phyloP scores from a whole-genome alignment of 2,888 invertebrate species.

The Stegana nigrithorax region DNA sequence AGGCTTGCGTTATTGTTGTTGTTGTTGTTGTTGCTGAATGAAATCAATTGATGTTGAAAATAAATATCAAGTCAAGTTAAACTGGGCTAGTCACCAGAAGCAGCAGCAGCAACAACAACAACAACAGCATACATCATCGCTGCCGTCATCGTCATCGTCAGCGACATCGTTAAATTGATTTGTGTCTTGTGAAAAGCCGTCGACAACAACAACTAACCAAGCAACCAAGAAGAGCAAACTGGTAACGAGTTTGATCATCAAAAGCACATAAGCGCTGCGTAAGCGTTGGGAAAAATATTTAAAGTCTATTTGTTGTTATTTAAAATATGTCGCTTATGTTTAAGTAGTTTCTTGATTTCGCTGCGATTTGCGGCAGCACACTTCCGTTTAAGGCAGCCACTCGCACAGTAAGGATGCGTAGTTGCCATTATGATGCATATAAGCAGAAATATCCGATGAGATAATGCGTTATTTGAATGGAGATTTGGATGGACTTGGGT shows the following conservation, averaged over 20 bases:
- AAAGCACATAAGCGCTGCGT: too few relatives aligned
- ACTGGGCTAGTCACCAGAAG: too few relatives aligned
- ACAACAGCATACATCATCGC: conserved; percentile 24
- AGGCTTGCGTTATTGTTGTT: too few relatives aligned
- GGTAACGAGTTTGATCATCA: too few relatives aligned
- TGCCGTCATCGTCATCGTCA: background rate
- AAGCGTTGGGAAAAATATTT: conserved; percentile 40
- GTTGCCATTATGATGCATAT: too few relatives aligned
- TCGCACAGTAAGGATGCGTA: too few relatives aligned
- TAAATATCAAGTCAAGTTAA: conserved; percentile 20
- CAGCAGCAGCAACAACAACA: conserved; percentile 10
- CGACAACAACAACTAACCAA: too few relatives aligned
- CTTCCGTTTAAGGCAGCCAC: conserved; percentile 52
- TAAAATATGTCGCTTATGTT: conserved; percentile 49
- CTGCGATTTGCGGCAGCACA: conserved; percentile 30
- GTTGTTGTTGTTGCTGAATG: conserved; percentile 8
- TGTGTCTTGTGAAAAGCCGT: conserved; percentile 41
- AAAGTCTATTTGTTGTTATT: conserved; percentile 45
- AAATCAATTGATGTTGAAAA: conserved; percentile 25
- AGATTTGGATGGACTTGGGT: too few relatives aligned
- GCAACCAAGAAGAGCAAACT: too few relatives aligned
- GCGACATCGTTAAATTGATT: conserved; percentile 57
- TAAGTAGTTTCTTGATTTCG: conserved; percentile 41
- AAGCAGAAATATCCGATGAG: too few relatives aligned
- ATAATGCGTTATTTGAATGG: too few relatives aligned